These are phyloP conservation scores for Hirundichthys speculiger DNA, from an alignment of 2,113 vertebrate species.

Conservation along the genomic window DNA sequence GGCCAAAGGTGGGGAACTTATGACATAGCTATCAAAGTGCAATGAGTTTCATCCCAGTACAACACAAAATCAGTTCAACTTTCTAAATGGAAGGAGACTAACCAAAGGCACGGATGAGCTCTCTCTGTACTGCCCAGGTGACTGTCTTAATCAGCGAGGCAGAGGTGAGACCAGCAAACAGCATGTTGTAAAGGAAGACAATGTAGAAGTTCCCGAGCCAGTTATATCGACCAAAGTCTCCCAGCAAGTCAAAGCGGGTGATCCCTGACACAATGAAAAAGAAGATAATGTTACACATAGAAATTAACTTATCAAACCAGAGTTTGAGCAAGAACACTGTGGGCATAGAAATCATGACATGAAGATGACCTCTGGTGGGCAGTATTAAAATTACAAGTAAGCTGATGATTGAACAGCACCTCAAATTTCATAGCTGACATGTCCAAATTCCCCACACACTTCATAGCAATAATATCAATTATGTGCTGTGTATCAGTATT, in stretches of 20 bases:
- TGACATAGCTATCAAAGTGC: constrained; percentile 47
- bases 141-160: constrained; percentile 93
- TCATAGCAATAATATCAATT: too few relatives aligned
- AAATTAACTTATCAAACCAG: not conserved
- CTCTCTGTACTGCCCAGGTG: constrained; percentile 90
- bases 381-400: constrained; percentile 40
- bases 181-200: constrained; percentile 94
- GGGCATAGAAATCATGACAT: not conserved
- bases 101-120: constrained; percentile 95
- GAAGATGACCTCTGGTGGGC: constrained; percentile 62
- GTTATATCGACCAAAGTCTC: constrained; percentile 94
- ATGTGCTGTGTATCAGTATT: too few relatives aligned
- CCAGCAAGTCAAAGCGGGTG: constrained; percentile 93
- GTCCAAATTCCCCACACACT: too few relatives aligned
- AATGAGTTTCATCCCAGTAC: constrained; percentile 17
- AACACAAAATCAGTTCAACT: not conserved
- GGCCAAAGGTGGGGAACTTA: constrained; percentile 66
- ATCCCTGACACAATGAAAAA: constrained; percentile 81
- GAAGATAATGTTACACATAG: constrained; percentile 2
- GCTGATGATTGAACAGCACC: constrained; percentile 6
- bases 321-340: not conserved
- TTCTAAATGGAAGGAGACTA: constrained; percentile 60
- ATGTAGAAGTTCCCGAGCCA: constrained; percentile 97
- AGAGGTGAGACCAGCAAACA: constrained; percentile 92
- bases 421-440: not conserved